These are phyloP conservation scores for Cavia porcellus DNA, from an alignment of 2,113 vertebrate species.

Conservation along the genomic window DNA sequence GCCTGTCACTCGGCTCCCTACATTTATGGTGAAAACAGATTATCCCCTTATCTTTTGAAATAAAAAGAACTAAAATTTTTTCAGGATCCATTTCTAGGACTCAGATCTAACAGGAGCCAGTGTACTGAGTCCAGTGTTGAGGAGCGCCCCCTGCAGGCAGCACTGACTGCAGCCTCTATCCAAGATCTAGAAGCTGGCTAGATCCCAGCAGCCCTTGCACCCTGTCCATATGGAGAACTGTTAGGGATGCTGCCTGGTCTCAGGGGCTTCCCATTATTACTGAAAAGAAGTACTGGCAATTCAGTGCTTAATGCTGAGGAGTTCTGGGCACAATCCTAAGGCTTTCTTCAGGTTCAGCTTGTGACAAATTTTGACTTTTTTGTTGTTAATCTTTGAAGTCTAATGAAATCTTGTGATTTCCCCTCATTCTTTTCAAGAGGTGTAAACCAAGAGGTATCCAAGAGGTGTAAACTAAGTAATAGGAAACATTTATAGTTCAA, in stretches of 20 bases:
- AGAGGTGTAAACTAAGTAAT: neutral
- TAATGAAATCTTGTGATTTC: constrained; percentile 1
- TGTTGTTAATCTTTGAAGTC: neutral
- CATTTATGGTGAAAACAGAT: constrained; percentile 4
- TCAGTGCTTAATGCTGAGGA: neutral
- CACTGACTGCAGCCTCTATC: neutral
- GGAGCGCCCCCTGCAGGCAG: too few species aligned
- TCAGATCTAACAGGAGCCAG: neutral
- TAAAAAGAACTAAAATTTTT: neutral
- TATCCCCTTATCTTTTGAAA: neutral
- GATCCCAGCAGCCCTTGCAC: too few species aligned
- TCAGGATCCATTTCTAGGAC: neutral
- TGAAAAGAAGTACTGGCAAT: neutral
- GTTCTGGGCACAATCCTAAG: neutral
- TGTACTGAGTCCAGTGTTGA: neutral
- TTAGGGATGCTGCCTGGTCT: neutral
- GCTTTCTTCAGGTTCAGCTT: neutral
- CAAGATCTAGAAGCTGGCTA: too few species aligned
- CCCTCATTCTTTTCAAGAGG: neutral
- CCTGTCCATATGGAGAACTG: too few species aligned
- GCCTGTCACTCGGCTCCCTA: too few species aligned
- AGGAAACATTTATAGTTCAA: neutral
- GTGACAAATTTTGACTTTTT: neutral
- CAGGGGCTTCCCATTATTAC: neutral
- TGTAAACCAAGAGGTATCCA: neutral